phyloP scores from a whole-genome alignment of 2,113 vertebrate species.

The Xiphophorus couchianus region DNA sequence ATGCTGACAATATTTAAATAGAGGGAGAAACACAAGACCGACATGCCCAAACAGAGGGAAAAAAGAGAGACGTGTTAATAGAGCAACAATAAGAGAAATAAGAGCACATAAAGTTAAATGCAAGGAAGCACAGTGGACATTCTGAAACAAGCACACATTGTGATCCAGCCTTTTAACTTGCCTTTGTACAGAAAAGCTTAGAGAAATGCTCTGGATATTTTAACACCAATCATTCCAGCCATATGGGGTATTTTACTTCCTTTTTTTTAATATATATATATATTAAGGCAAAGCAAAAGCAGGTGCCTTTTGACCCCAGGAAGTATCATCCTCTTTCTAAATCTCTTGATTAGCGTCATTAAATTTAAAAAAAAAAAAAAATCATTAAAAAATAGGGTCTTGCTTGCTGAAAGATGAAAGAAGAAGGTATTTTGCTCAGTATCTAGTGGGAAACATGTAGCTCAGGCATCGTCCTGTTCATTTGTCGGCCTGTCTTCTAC shows the following conservation, averaged over 20 bases:
- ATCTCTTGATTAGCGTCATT: conserved; percentile 13
- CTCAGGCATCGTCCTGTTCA: conserved; percentile 37
- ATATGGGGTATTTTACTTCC: neutral
- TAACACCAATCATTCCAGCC: neutral
- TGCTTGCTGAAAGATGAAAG: conserved; percentile 20
- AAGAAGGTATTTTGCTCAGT: conserved; percentile 23
- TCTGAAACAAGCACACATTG: conserved; percentile 43
- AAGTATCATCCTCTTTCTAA: conserved; percentile 10
- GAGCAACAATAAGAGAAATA: neutral
- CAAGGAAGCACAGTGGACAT: conserved; percentile 8
- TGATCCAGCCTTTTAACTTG: conserved; percentile 3
- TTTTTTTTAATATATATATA: too few relatives aligned
- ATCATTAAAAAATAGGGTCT: neutral
- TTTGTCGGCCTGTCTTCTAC: neutral
- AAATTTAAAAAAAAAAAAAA: neutral
- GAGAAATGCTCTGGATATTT: conserved; percentile 8
- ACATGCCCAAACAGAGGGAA: neutral
- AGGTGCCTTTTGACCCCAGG: conserved; percentile 46
- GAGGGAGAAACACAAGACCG: conserved; percentile 1
- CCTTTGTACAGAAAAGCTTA: neutral
- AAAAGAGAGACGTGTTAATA: neutral
- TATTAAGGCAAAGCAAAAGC: conserved; percentile 19
- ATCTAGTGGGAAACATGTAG: conserved; percentile 30
- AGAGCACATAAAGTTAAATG: conserved; percentile 17
- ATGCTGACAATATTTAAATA: conserved; percentile 28